These are phyloP conservation scores for Silvanus unidentatus DNA, from an alignment of 2,888 invertebrate genomes.

Conservation along the genomic window DNA sequence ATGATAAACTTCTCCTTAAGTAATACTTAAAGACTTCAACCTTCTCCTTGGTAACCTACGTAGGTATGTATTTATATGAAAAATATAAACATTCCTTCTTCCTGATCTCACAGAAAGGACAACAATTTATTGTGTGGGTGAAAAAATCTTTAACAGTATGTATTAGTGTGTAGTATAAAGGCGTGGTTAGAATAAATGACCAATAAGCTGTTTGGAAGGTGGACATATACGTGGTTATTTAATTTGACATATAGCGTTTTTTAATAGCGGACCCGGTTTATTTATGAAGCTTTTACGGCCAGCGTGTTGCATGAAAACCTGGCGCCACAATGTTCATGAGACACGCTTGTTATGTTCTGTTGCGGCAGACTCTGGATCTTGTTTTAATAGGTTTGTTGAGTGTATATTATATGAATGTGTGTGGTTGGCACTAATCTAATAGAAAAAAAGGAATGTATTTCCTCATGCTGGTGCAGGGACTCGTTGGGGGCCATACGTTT, in stretches of 20 bases:
- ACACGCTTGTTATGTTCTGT: slow-evolving; percentile 8
- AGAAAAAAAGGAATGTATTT: slow-evolving; percentile 25
- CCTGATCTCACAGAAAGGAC: no score
- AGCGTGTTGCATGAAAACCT: slow-evolving; percentile 34
- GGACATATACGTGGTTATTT: slow-evolving; percentile 25
- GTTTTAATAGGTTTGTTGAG: slow-evolving; percentile 16
- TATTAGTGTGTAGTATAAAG: background rate
- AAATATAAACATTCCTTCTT: no score
- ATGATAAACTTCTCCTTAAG: no score
- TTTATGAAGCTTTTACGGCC: slow-evolving; percentile 42
- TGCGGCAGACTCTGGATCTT: slow-evolving; percentile 14
- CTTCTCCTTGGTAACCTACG: no score
- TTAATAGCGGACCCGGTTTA: slow-evolving; percentile 33
- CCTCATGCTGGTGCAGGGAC: slow-evolving; percentile 17
- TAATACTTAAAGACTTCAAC: no score
- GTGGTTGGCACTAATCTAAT: slow-evolving; percentile 17
- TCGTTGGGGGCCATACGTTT: slow-evolving; percentile 13
- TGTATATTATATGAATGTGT: slow-evolving; percentile 3
- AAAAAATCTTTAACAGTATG: no score
- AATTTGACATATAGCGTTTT: slow-evolving; percentile 31
- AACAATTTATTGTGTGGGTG: no score
- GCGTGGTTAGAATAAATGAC: slow-evolving; percentile 11
- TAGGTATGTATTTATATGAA: no score
- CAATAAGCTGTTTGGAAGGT: slow-evolving; percentile 21
- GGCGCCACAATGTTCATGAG: slow-evolving; percentile 32